Evolutionary conservation across 1,140 invertebrate species (phyloP).

Genomic region (Drosophila malerkotliana): DNA sequence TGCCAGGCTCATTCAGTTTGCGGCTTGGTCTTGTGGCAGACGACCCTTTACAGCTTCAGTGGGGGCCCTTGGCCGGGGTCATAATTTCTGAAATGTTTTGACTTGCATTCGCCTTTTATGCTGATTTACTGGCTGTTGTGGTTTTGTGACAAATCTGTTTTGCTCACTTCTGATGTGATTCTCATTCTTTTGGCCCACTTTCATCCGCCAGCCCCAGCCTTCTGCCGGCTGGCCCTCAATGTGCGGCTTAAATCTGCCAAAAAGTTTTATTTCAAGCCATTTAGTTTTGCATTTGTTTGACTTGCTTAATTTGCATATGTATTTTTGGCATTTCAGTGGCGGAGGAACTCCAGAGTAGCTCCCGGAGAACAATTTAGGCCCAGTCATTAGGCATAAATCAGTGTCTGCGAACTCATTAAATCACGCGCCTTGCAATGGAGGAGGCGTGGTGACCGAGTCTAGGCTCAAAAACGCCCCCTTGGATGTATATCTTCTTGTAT

Average conservation of each 20-base stretch:
- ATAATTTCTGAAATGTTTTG: slow-evolving; percentile 81
- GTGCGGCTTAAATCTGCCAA: slow-evolving; percentile 70
- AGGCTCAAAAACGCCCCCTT: slow-evolving; percentile 35
- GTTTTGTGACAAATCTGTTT: slow-evolving; percentile 81
- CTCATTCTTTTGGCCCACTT: slow-evolving; percentile 25
- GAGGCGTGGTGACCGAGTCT: slow-evolving; percentile 33
- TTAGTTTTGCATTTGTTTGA: slow-evolving; percentile 77
- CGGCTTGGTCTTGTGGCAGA: slow-evolving; percentile 54
- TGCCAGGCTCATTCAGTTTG: slow-evolving; percentile 49
- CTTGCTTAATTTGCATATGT: slow-evolving; percentile 53
- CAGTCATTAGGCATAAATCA: slow-evolving; percentile 75
- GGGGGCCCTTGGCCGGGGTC: slow-evolving; percentile 56
- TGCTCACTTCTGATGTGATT: slow-evolving; percentile 79
- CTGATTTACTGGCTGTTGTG: slow-evolving; percentile 81
- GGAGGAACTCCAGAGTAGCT: not conserved
- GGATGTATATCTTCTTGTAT: slow-evolving; percentile 30
- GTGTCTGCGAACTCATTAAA: slow-evolving; percentile 66
- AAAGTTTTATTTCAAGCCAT: slow-evolving; percentile 80
- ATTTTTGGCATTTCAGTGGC: slow-evolving; percentile 10
- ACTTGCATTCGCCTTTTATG: slow-evolving; percentile 80
- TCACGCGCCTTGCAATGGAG: slow-evolving; percentile 51
- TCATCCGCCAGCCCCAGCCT: not conserved
- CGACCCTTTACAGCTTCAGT: slow-evolving; percentile 31
- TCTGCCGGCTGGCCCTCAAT: slow-evolving; percentile 3
- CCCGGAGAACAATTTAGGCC: slow-evolving; percentile 46